Percentiles rank a stretch among this genome's conserved stretches.
phyloP scores from a whole-genome alignment of 2,888 invertebrate species.

The Zygogramma bicolorata region DNA sequence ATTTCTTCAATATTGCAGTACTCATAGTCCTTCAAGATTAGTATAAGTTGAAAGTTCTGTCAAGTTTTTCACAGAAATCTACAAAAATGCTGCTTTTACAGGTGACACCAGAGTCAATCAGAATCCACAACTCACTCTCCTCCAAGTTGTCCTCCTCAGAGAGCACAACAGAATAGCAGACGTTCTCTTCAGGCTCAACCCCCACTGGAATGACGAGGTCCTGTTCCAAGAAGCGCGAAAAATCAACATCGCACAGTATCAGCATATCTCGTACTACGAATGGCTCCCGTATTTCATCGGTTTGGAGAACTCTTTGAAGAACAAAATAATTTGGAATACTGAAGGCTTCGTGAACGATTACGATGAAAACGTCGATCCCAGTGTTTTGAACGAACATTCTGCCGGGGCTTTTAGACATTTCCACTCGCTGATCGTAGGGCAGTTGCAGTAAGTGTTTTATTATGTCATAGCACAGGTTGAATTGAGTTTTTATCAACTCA shows the following conservation, averaged over 20 bases:
- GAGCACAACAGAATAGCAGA: conserved; percentile 82
- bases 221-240: conserved; percentile 79
- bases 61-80: too few species aligned
- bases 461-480: too few species aligned
- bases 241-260: conserved; percentile 76
- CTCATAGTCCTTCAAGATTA: too few species aligned
- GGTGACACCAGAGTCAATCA: conserved; percentile 79
- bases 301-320: conserved; percentile 71
- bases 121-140: conserved; percentile 76
- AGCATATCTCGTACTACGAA: conserved; percentile 81
- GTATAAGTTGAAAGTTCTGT: too few species aligned
- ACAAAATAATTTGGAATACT: conserved; percentile 73
- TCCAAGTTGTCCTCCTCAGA: conserved; percentile 76
- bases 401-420: conserved; percentile 80
- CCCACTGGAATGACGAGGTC: conserved; percentile 80
- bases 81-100: conserved; percentile 54
- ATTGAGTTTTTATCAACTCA: too few species aligned
- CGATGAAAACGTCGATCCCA: conserved; percentile 73
- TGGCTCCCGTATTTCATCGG: conserved; percentile 81
- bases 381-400: conserved; percentile 76
- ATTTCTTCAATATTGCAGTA: too few species aligned
- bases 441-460: conserved; percentile 73
- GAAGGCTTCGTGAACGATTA: conserved; percentile 76
- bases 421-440: conserved; percentile 77
- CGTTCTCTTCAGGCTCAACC: conserved; percentile 73